These are phyloP conservation scores for Drosophila pachea DNA, from an alignment of 1,140 invertebrate species.

Conservation along the genomic window DNA sequence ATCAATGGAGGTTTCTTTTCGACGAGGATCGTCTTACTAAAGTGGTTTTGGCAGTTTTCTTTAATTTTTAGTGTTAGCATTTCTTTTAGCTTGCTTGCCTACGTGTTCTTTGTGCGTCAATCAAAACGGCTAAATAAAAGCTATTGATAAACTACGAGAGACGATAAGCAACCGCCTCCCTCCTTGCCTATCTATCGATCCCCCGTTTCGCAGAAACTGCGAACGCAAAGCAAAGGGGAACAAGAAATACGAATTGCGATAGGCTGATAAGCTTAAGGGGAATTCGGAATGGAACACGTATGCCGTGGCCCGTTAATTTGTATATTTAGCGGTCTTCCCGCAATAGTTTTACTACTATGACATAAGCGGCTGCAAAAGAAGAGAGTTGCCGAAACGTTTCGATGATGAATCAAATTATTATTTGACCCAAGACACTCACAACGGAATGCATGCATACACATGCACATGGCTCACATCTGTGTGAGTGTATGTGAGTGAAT, in stretches of 20 bases:
- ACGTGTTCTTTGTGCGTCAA: constrained; percentile 62
- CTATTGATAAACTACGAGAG: constrained; percentile 64
- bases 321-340: constrained; percentile 25
- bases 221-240: constrained; percentile 23
- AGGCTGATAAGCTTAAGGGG: constrained; percentile 28
- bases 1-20: too few relatives aligned
- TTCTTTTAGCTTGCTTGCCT: constrained; percentile 7
- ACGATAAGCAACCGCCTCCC: constrained; percentile 47
- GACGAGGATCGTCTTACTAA: too few relatives aligned
- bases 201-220: constrained; percentile 46
- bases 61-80: constrained; percentile 27
- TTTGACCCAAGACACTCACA: constrained; percentile 45
- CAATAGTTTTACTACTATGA: constrained; percentile 35
- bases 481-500: background rate
- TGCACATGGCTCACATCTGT: background rate
- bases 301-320: constrained; percentile 20
- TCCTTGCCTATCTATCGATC: constrained; percentile 1
- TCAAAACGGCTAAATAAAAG: constrained; percentile 54
- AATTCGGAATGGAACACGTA: constrained; percentile 2
- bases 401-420: constrained; percentile 56
- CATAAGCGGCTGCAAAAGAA: constrained; percentile 53
- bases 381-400: constrained; percentile 41
- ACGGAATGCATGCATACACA: background rate
- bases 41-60: constrained; percentile 5
- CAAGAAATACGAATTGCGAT: constrained; percentile 14